Conservation (phyloP, 2,797 vertebrate genomes). For the Sparidentex hasta region DNA sequence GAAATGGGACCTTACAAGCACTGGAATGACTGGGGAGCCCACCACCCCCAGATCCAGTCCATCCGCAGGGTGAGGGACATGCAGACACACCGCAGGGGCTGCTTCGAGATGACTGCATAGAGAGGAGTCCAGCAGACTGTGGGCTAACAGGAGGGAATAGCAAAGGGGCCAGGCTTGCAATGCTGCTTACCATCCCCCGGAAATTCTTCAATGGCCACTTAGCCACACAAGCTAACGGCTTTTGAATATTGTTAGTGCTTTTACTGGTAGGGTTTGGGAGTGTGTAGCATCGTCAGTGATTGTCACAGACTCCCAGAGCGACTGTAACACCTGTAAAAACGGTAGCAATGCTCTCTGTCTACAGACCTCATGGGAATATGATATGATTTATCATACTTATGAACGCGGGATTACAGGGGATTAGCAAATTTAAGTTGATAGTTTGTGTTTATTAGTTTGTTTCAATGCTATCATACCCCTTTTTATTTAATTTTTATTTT, state of each 20-base stretch:
- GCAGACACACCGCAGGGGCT: constrained; percentile 89
- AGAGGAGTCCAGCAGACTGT: constrained; percentile 34
- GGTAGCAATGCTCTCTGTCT: constrained; percentile 70
- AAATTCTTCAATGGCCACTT: constrained; percentile 60
- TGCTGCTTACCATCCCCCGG: constrained; percentile 55
- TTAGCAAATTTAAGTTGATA: constrained; percentile 56
- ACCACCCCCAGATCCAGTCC: constrained; percentile 89
- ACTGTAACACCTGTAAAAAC: constrained; percentile 60
- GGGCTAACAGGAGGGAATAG: constrained; percentile 50
- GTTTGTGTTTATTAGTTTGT: constrained; percentile 75
- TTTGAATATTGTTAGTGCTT: constrained; percentile 64
- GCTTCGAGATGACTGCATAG: constrained; percentile 85
- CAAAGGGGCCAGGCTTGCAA: constrained; percentile 42
- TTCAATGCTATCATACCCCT: constrained; percentile 62
- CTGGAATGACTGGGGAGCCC: constrained; percentile 90
- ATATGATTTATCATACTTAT: constrained; percentile 64
- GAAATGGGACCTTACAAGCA: constrained; percentile 88
- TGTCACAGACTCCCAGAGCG: constrained; percentile 54
- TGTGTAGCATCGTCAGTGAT: constrained; percentile 43
- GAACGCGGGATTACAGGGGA: constrained; percentile 44
- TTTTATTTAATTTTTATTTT: constrained; percentile 70
- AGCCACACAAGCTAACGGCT: constrained; percentile 46
- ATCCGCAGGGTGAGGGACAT: constrained; percentile 89
- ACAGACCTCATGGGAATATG: constrained; percentile 68
- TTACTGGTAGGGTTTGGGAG: constrained; percentile 62